These are phyloP conservation scores for Atethmia centrago DNA, from an alignment of 2,888 invertebrate genomes.

Conservation along the genomic window DNA sequence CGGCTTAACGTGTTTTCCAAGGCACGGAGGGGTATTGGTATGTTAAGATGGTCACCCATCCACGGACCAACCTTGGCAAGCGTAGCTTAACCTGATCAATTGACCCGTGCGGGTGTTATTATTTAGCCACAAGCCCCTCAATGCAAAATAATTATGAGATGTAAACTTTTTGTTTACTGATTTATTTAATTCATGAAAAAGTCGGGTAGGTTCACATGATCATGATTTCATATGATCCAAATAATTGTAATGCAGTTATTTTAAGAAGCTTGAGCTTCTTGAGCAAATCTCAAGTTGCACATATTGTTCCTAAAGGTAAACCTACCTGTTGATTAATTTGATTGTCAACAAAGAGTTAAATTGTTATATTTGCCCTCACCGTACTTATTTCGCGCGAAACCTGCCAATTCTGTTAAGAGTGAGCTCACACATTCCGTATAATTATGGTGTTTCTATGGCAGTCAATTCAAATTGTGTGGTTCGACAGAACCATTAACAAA, in stretches of 20 bases:
- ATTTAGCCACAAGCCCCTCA: too few species aligned
- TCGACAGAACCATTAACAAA: neutral
- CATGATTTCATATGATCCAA: neutral
- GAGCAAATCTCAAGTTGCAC: neutral
- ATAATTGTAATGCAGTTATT: neutral
- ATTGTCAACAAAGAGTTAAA: too few species aligned
- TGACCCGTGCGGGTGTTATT: too few species aligned
- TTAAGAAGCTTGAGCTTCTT: neutral
- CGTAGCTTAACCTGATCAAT: too few species aligned
- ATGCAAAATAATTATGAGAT: neutral
- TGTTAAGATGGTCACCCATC: too few species aligned
- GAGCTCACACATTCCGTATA: neutral
- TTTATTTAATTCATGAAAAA: neutral
- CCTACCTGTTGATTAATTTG: neutral
- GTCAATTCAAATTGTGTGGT: neutral
- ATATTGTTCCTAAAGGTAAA: neutral
- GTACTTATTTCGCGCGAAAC: neutral
- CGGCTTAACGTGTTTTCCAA: too few species aligned
- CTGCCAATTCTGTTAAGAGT: neutral
- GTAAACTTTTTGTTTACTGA: neutral
- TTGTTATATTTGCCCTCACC: neutral
- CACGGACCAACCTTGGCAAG: too few species aligned
- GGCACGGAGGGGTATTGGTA: too few species aligned
- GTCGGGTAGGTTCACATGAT: neutral
- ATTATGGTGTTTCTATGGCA: neutral